phyloP scores from a whole-genome alignment of 2,113 vertebrate genomes.

The Anser cygnoides region DNA sequence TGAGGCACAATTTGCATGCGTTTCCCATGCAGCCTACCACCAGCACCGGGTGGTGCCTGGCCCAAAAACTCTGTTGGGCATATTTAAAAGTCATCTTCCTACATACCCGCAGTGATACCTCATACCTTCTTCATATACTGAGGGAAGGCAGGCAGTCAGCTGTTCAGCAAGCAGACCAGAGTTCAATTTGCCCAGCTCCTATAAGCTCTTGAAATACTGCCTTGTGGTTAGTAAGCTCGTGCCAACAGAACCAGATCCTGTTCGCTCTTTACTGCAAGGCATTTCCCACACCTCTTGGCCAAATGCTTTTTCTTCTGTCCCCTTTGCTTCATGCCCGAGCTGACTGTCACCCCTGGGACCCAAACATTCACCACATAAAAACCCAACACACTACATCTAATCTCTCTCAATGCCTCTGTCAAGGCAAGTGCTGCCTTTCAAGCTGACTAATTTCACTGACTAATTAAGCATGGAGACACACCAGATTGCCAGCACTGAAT shows the following conservation, averaged over 20 bases:
- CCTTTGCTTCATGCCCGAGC: background rate
- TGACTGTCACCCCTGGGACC: background rate
- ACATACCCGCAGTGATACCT: background rate
- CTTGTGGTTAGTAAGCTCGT: background rate
- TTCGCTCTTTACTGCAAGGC: background rate
- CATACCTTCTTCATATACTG: background rate
- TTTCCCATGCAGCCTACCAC: background rate
- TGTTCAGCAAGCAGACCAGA: background rate
- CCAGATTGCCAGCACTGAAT: background rate
- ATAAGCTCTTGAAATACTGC: background rate
- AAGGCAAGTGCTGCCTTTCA: constrained; percentile 45
- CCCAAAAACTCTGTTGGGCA: background rate
- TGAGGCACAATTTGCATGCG: rapidly evolving
- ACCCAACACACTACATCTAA: background rate
- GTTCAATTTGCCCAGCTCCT: background rate
- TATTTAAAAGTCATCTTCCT: background rate
- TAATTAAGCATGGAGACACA: constrained; percentile 48
- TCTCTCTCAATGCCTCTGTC: background rate
- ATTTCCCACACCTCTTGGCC: background rate
- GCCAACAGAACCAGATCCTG: background rate
- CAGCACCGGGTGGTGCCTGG: background rate
- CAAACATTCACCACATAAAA: constrained; percentile 1
- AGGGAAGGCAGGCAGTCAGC: background rate
- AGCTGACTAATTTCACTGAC: constrained; percentile 22
- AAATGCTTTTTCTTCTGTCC: background rate